Percentiles rank a stretch among this genome's conserved stretches.
Evolutionary conservation across 1,140 invertebrate species (phyloP).

Genomic region (Akabosia matsudoensis): DNA sequence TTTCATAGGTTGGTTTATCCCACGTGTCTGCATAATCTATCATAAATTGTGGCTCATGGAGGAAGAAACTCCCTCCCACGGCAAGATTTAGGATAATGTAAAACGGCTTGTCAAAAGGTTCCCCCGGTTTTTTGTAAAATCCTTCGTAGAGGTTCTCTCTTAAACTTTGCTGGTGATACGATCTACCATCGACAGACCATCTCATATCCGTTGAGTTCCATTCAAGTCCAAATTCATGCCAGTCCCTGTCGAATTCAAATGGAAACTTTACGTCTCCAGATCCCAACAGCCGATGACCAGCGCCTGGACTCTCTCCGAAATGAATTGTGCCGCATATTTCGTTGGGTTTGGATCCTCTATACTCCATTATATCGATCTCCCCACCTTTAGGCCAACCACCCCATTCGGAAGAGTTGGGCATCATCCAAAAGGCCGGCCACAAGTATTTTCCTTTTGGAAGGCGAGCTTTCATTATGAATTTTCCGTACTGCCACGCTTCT

Average conservation of each 20-base stretch:
- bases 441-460: constrained; percentile 40
- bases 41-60: constrained; percentile 27
- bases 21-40: constrained; percentile 26
- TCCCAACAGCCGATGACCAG: constrained; percentile 32
- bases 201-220: constrained; percentile 28
- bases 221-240: constrained; percentile 35
- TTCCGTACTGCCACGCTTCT: constrained; percentile 35
- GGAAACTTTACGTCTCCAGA: constrained; percentile 31
- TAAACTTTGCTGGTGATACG: constrained; percentile 25
- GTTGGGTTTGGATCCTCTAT: constrained; percentile 44
- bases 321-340: constrained; percentile 34
- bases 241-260: constrained; percentile 38
- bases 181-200: constrained; percentile 35
- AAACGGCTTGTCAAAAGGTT: constrained; percentile 43
- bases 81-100: constrained; percentile 49
- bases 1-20: constrained; percentile 30
- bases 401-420: constrained; percentile 49
- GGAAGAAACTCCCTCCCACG: constrained; percentile 48
- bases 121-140: constrained; percentile 32
- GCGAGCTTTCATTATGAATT: constrained; percentile 41
- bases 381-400: constrained; percentile 52
- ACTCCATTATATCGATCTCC: constrained; percentile 53
- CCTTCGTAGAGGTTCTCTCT: constrained; percentile 36
- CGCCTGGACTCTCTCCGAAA: constrained; percentile 32
- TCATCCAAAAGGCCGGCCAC: constrained; percentile 51